Percentiles rank a stretch among this genome's conserved stretches.
Evolutionary conservation across 2,888 invertebrate species (phyloP).

Genomic region (Dicycla oo): DNA sequence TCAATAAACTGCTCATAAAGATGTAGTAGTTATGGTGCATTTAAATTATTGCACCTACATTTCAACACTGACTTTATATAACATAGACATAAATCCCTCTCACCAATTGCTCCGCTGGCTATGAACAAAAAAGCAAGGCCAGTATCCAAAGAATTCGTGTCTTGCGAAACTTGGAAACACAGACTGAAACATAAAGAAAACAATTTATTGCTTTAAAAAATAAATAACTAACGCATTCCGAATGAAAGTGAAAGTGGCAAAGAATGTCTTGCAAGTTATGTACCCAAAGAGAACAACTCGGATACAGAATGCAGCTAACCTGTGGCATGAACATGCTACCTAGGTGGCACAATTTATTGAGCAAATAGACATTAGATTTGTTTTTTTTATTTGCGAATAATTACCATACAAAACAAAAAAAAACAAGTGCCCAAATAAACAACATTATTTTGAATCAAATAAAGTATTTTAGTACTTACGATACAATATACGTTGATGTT

Average conservation of each 20-base stretch:
- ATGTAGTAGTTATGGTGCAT: slow-evolving; percentile 27
- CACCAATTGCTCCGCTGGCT: slow-evolving; percentile 86
- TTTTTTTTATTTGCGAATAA: slow-evolving; percentile 25
- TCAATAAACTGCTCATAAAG: neutral
- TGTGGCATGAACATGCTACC: slow-evolving; percentile 21
- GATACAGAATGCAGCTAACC: slow-evolving; percentile 12
- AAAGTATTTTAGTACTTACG: slow-evolving; percentile 82
- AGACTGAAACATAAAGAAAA: slow-evolving; percentile 78
- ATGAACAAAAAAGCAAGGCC: slow-evolving; percentile 86
- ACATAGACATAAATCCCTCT: slow-evolving; percentile 76
- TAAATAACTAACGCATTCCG: slow-evolving; percentile 42
- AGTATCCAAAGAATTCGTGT: slow-evolving; percentile 82
- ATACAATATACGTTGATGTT: slow-evolving; percentile 81
- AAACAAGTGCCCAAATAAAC: slow-evolving; percentile 6
- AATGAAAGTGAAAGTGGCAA: slow-evolving; percentile 65
- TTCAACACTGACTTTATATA: slow-evolving; percentile 71
- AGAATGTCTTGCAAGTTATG: slow-evolving; percentile 18
- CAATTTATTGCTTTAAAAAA: slow-evolving; percentile 44
- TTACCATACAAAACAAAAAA: slow-evolving; percentile 29
- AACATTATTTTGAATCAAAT: slow-evolving; percentile 10
- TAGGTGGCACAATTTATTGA: slow-evolving; percentile 42
- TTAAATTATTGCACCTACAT: slow-evolving; percentile 55
- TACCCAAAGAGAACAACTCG: slow-evolving; percentile 9
- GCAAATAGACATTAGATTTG: slow-evolving; percentile 28
- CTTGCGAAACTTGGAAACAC: slow-evolving; percentile 84